A percentile compares a stretch with the other conserved stretches of the same genome.
These are phyloP conservation scores for Calliopum simillimum DNA, from an alignment of 2,888 invertebrate genomes.

Conservation along the genomic window DNA sequence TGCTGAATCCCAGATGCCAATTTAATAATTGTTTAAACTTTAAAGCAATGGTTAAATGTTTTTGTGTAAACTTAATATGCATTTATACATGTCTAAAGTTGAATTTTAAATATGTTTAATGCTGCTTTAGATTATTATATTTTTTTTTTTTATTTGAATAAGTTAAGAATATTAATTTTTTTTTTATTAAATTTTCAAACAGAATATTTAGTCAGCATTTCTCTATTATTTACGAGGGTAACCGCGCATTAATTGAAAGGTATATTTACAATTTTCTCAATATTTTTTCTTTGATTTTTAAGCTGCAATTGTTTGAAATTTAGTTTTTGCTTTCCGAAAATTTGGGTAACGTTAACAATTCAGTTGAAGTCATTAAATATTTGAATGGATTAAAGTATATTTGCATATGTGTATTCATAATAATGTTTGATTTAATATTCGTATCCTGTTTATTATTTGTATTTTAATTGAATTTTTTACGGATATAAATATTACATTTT, in stretches of 20 bases:
- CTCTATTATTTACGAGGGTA: background rate
- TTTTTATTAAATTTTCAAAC: conserved; percentile 35
- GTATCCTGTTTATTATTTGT: conserved; percentile 24
- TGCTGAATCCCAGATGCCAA: background rate
- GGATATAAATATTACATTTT: conserved; percentile 12
- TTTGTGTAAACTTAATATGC: background rate
- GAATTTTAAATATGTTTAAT: conserved; percentile 60
- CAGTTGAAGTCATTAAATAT: no score
- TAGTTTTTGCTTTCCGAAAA: conserved; percentile 17
- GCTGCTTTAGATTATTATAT: conserved; percentile 19
- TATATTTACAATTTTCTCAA: conserved; percentile 14
- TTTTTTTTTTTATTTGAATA: conserved; percentile 20
- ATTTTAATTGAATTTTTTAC: conserved; percentile 31
- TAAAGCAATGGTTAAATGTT: conserved; percentile 1
- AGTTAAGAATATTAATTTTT: conserved; percentile 26
- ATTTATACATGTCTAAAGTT: background rate
- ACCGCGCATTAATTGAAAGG: conserved; percentile 35
- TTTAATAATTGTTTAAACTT: conserved; percentile 1
- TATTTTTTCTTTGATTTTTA: conserved; percentile 29
- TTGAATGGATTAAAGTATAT: background rate
- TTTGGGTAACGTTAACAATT: background rate
- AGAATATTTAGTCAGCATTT: background rate
- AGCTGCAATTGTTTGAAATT: conserved; percentile 26
- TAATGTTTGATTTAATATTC: conserved; percentile 20
- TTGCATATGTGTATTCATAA: conserved; percentile 10